Conservation (phyloP, 2,888 invertebrate genomes). For the Lasius platythorax region DNA sequence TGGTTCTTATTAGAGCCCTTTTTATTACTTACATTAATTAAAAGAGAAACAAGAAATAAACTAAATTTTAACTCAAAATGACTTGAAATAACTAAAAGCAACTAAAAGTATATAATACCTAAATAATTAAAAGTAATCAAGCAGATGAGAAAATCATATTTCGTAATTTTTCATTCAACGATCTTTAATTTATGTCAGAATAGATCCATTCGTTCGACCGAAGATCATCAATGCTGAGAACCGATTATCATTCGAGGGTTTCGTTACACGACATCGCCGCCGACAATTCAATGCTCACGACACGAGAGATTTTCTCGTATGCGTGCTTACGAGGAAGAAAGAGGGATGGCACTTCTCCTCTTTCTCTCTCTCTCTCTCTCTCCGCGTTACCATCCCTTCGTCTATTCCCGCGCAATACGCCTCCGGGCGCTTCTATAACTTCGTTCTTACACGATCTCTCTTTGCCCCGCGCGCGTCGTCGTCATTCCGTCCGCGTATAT, state of each 20-base stretch:
- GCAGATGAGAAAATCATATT: not conserved
- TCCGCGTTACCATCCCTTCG: slow-evolving; percentile 61
- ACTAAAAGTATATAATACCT: too few relatives aligned
- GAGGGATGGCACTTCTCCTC: slow-evolving; percentile 56
- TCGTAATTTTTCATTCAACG: not conserved
- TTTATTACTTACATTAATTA: not conserved
- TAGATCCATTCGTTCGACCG: not conserved
- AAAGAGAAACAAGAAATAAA: not conserved
- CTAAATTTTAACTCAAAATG: not conserved
- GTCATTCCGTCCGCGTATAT: slow-evolving; percentile 15
- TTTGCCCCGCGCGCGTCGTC: slow-evolving; percentile 29
- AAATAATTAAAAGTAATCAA: not conserved
- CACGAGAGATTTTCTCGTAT: slow-evolving; percentile 64
- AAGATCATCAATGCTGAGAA: not conserved
- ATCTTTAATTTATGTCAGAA: slow-evolving; percentile 13
- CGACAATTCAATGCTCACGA: slow-evolving; percentile 62
- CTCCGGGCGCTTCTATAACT: slow-evolving; percentile 73
- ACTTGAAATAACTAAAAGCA: not conserved
- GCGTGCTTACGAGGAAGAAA: slow-evolving; percentile 63
- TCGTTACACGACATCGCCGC: slow-evolving; percentile 59
- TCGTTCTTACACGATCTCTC: slow-evolving; percentile 65
- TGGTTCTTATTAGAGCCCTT: too few relatives aligned
- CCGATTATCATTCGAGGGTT: slow-evolving; percentile 52
- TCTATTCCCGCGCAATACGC: slow-evolving; percentile 63
- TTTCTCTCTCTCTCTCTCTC: not conserved